phyloP scores from a whole-genome alignment of 2,113 vertebrate species.

The Carlito syrichta region DNA sequence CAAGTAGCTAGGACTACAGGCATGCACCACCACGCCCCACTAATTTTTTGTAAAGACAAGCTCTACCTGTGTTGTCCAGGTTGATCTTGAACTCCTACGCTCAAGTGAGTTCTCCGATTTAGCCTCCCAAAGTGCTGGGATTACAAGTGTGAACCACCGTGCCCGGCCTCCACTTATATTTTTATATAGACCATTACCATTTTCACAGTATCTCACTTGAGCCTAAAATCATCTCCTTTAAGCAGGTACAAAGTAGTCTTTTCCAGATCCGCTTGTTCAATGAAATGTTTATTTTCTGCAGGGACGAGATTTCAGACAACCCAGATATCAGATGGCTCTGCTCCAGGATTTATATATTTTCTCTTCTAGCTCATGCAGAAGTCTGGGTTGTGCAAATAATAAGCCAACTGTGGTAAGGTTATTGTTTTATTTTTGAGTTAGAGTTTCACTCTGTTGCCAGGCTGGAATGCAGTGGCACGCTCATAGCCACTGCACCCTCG shows the following conservation, averaged over 20 bases:
- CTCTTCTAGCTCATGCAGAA: neutral
- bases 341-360: neutral
- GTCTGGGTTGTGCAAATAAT: neutral
- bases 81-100: no score
- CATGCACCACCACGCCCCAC: no score
- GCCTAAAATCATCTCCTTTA: neutral
- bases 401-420: neutral
- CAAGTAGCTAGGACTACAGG: no score
- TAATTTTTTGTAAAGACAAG: no score
- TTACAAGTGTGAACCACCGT: no score
- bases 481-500: no score
- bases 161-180: neutral
- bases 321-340: neutral
- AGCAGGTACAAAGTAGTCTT: neutral
- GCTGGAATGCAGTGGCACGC: no score
- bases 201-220: neutral
- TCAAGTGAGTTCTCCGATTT: no score
- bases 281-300: neutral
- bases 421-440: no score
- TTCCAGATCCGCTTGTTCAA: neutral
- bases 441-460: no score
- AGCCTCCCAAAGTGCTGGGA: no score
- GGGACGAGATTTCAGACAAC: neutral
- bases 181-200: neutral
- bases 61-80: no score